Base-by-base conservation (phyloP, 1,140 invertebrate genomes). In the Octopus sinensis region DNA sequence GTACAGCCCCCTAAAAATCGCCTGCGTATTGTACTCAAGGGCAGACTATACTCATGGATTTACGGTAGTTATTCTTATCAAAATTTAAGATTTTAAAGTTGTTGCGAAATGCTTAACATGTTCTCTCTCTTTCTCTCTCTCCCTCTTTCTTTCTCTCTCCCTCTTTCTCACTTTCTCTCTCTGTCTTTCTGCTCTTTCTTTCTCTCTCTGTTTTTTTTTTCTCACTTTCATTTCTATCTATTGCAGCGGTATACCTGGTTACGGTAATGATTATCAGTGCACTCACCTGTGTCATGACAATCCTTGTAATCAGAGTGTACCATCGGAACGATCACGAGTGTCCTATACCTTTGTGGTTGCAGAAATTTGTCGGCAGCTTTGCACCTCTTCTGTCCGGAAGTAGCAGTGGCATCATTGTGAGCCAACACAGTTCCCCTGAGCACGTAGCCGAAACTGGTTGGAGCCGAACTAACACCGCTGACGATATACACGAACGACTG, bases 231-330 rank as follows among this genome's bases (percentile, higher is more conserved):
- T 62, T 62, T 62, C 17, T 23, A 13, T 77, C 43, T 53, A 23
- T 43, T 77, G 23, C 76, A 77, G 76, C 23, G 17, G 43, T 77
- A 6, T 77, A 77, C 43, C 52, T 77, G 76, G 76, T 77, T 13
- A 77, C 76, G 17, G 52, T 77, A 13, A 77, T 77, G 76, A 52
- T 77, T 53, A 51, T 77, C 76, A 51, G 76, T 17, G 52, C 76
- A 13, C 23, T 77, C 13, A 52, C 76, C 5, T 51, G 30, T 13
- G 6, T 77, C 17, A 52, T 43, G 43, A 77, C 76, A n/a, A 77
- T 77, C 76, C 12, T 17, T 51, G 52, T 77, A 6, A 6, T 77
- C 13, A n/a, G 52, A 12, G 23, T 77, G 17, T 77, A 77, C 52
- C 76, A 77, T 53, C 76, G 76, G 23, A 53, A 51, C 76, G 76